Evolutionary conservation across 1,140 invertebrate species (phyloP), one percentile per base, ranked within the genome.

Genomic region (Schlechtendalia chinensis): DNA sequence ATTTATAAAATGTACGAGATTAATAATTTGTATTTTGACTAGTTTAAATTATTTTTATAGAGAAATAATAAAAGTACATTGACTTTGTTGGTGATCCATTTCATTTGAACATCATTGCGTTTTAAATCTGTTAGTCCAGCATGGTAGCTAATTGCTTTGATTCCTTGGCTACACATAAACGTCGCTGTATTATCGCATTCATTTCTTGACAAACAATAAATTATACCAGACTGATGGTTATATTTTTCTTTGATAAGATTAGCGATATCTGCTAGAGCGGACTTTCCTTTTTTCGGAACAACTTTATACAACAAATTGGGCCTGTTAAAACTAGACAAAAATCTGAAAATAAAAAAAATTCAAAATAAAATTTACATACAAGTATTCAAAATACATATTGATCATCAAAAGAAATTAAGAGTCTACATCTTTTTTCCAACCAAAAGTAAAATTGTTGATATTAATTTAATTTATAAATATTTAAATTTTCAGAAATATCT

Each of bases 181-280:
- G 86, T 82, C 0, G 94, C 90, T 50, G 93, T 87, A 77, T 88
- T 87, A 83, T 98, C 95, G 87, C 95, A 97, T 83, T 98, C 96
- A 82, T 94, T 96, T 81, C 96, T 90, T 17, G 96, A 96, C n/a
- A 98, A 87, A 83, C 96, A 98, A 87, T 99, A 99, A 67, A 99
- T 91, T 83, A 99, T 99, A 5, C 98, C 98, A 72, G 91, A 93
- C 56, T 92, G 87, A 10, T 89, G 90, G 11, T 84, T 84, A 84
- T 90, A 92, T 82, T 91, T 90, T 5, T 87, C 85, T 83, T 92
- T 91, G 17, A 98, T 94, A 32, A 93, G 84, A 17, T 90, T 88
- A 45, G 90, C 88, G 0, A 97, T 88, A 83, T 95, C 93, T 6
- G 88, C 85, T 47, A 89, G 87, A 4, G 91, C 87, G 79, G 86